Percentiles rank a stretch among this genome's conserved stretches.
These are phyloP conservation scores for Tortricodes alternella DNA, from an alignment of 2,888 invertebrate species.

Conservation along the genomic window DNA sequence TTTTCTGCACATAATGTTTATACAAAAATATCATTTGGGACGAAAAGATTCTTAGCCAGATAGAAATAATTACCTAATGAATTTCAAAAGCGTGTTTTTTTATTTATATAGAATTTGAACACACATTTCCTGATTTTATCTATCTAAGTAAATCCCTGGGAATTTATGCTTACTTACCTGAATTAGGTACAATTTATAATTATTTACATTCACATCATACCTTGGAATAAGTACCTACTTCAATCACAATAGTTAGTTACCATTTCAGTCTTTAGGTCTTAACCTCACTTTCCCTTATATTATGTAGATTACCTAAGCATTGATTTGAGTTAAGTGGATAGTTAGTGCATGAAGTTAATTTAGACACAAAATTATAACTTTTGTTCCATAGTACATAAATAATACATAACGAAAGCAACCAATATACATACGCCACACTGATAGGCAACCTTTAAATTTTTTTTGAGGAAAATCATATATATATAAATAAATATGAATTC, in stretches of 20 bases:
- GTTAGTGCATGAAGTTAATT: not conserved
- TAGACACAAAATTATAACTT: too few species aligned
- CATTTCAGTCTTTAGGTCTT: slow-evolving; percentile 68
- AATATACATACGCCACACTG: too few species aligned
- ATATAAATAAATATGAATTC: too few species aligned
- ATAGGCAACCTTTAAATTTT: too few species aligned
- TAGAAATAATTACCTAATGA: not conserved
- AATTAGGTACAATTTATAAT: slow-evolving; percentile 46
- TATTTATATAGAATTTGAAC: slow-evolving; percentile 56
- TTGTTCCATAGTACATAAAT: too few species aligned
- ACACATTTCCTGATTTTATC: slow-evolving; percentile 53
- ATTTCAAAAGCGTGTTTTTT: slow-evolving; percentile 49
- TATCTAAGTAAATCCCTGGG: slow-evolving; percentile 15
- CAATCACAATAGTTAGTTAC: slow-evolving; percentile 76
- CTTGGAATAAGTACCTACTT: slow-evolving; percentile 50
- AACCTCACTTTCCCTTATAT: slow-evolving; percentile 52
- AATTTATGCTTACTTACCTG: not conserved
- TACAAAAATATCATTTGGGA: slow-evolving; percentile 77
- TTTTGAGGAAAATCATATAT: too few species aligned
- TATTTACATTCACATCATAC: slow-evolving; percentile 64
- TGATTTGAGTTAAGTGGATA: too few species aligned
- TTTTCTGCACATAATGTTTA: slow-evolving; percentile 67
- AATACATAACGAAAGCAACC: too few species aligned
- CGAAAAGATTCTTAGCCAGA: slow-evolving; percentile 46
- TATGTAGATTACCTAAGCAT: slow-evolving; percentile 16